phyloP scores from a whole-genome alignment of 2,113 vertebrate species.

The Indicator indicator region DNA sequence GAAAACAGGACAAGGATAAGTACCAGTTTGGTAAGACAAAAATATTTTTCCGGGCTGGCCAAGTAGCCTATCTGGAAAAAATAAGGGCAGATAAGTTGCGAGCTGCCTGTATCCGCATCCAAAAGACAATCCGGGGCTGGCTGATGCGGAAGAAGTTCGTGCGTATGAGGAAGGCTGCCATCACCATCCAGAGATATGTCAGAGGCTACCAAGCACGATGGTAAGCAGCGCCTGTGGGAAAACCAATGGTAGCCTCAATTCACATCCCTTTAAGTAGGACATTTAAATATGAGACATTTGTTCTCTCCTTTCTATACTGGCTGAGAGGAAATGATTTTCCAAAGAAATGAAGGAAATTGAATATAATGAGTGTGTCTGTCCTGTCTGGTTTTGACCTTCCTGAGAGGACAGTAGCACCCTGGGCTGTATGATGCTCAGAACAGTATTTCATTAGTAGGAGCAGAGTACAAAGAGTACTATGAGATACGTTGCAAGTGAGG shows the following conservation, averaged over 20 bases:
- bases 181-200: slow-evolving; percentile 92
- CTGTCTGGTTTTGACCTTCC: neutral
- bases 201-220: slow-evolving; percentile 95
- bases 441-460: neutral
- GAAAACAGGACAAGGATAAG: slow-evolving; percentile 93
- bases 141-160: slow-evolving; percentile 93
- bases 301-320: neutral
- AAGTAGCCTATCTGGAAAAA: slow-evolving; percentile 98
- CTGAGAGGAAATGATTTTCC: neutral
- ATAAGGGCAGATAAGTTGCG: slow-evolving; percentile 94
- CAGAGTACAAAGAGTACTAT: neutral
- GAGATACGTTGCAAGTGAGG: neutral
- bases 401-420: neutral
- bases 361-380: neutral
- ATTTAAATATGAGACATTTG: neutral
- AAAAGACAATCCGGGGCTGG: slow-evolving; percentile 98
- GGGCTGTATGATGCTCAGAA: neutral
- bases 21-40: slow-evolving; percentile 99
- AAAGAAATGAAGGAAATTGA: neutral
- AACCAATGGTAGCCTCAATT: neutral
- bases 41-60: slow-evolving; percentile 98
- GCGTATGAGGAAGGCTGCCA: slow-evolving; percentile 87
- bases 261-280: neutral
- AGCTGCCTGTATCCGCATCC: slow-evolving; percentile 95
- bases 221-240: slow-evolving; percentile 74